phyloP scores from a whole-genome alignment of 2,888 invertebrate genomes.

The Drosophila mayaguana region DNA sequence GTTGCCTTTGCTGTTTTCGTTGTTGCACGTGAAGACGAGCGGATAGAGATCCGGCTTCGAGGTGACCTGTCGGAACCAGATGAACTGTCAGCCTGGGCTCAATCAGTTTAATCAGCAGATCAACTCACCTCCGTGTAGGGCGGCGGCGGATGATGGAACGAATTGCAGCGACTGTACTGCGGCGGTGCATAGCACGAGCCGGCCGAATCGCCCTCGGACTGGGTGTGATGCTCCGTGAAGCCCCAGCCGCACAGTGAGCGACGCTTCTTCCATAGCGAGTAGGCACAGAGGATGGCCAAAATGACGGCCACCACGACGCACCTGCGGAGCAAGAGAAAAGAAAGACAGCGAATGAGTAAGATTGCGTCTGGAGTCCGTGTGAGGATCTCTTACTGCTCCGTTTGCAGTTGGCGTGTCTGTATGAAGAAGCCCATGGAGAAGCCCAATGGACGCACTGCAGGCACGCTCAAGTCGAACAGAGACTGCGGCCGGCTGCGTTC shows the following conservation, averaged over 20 bases:
- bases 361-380: neutral
- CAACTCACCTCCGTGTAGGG: slow-evolving; percentile 92
- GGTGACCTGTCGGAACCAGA: slow-evolving; percentile 87
- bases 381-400: slow-evolving; percentile 63
- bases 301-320: slow-evolving; percentile 89
- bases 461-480: neutral
- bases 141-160: slow-evolving; percentile 93
- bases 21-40: slow-evolving; percentile 92
- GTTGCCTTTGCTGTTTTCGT: slow-evolving; percentile 88
- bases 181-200: slow-evolving; percentile 93
- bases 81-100: neutral
- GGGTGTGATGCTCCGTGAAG: slow-evolving; percentile 86
- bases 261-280: slow-evolving; percentile 88
- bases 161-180: slow-evolving; percentile 93
- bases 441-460: no score
- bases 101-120: neutral
- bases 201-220: slow-evolving; percentile 91
- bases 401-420: slow-evolving; percentile 71
- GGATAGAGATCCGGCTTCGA: slow-evolving; percentile 95
- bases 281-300: slow-evolving; percentile 89
- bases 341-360: neutral
- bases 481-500: slow-evolving; percentile 45
- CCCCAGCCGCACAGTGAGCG: slow-evolving; percentile 86
- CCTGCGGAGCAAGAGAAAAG: slow-evolving; percentile 83
- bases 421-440: slow-evolving; percentile 73